Conservation (phyloP, 2,888 invertebrate genomes). For the Yponomeuta sedellus region DNA sequence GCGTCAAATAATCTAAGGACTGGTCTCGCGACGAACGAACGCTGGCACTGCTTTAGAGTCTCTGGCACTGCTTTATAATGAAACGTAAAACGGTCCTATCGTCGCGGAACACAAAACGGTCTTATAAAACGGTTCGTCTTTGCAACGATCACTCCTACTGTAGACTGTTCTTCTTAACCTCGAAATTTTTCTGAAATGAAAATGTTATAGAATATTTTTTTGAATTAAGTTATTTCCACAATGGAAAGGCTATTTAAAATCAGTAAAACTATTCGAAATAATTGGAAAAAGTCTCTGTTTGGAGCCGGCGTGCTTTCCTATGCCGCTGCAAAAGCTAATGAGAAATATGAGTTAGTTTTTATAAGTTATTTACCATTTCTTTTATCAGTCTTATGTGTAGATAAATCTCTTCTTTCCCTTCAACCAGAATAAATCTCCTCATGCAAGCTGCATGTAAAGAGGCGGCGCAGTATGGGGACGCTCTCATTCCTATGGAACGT, state of each 20-base stretch:
- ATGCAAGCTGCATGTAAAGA: conserved; percentile 89
- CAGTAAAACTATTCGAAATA: conserved; percentile 81
- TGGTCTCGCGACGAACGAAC: too few relatives aligned
- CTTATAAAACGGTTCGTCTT: too few relatives aligned
- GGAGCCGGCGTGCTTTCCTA: conserved; percentile 81
- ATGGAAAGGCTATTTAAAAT: conserved; percentile 79
- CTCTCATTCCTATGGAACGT: conserved; percentile 71
- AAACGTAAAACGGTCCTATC: too few relatives aligned
- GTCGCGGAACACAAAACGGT: too few relatives aligned
- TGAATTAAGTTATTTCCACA: conserved; percentile 8
- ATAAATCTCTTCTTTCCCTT: conserved; percentile 4
- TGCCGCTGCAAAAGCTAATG: conserved; percentile 81
- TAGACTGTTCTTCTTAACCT: conserved; percentile 19
- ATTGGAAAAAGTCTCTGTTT: conserved; percentile 93
- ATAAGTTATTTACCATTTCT: not conserved
- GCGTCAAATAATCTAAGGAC: too few relatives aligned
- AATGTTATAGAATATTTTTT: conserved; percentile 2
- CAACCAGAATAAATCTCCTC: conserved; percentile 81
- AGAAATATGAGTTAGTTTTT: conserved; percentile 83
- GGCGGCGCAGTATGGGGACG: conserved; percentile 83
- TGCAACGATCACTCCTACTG: too few relatives aligned
- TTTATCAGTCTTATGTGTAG: too few relatives aligned
- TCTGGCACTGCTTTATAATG: too few relatives aligned
- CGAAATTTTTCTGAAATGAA: conserved; percentile 6
- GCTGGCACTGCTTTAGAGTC: too few relatives aligned